Base-by-base conservation (phyloP, 2,888 invertebrate genomes). In the Pasiphila rectangulata region DNA sequence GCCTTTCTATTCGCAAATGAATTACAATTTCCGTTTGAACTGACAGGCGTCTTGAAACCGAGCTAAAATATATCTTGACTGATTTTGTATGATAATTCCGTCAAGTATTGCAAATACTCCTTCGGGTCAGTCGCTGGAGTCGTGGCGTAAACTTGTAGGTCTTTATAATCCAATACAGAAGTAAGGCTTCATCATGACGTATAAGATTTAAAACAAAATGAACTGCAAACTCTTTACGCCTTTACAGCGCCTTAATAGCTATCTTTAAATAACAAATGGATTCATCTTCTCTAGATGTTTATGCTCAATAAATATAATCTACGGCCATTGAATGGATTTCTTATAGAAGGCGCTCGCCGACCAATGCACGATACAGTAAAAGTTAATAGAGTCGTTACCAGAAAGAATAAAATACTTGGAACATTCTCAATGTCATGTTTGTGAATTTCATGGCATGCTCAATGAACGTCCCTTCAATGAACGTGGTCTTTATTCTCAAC, bases 161-260 rank as follows among this genome's bases (percentile, higher is more conserved):
- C 63, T 23, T 45, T 64, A 56, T 75, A 78, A 80, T 80, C 79
- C 72, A 76, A 78, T 80, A 66, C 49, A 47, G 13, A 32, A 25
- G 19, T 62, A 59, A 45, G 80, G 80, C 77, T 81, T 79, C 79
- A n/a, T n/a, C n/a, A 24, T 49, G 46, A 49, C 49, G 51, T 38
- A 47, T 32, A 37, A 44, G 38, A 52, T 51, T 46, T 46, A 46
- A 41, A 25, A 42, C 15, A n/a, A 16, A 38, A 25, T 24, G 16
- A 12, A 24, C 16, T 37, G 23, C 27, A 32, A 32, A 32, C 32
- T 32, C 32, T 32, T 9, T 10, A 32, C 9, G 17, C 10, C 24
- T 36, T 24, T 23, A 36, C n/a, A 24, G 1, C 4, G 4, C 20
- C 20, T 12, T 15, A 29, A 12, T 29, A 15, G 9, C 6, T n/a